Evolutionary conservation across 2,113 vertebrate genomes (phyloP), one percentile per base, ranked within the genome.

Genomic region (Oxygymnocypris stewartii): DNA sequence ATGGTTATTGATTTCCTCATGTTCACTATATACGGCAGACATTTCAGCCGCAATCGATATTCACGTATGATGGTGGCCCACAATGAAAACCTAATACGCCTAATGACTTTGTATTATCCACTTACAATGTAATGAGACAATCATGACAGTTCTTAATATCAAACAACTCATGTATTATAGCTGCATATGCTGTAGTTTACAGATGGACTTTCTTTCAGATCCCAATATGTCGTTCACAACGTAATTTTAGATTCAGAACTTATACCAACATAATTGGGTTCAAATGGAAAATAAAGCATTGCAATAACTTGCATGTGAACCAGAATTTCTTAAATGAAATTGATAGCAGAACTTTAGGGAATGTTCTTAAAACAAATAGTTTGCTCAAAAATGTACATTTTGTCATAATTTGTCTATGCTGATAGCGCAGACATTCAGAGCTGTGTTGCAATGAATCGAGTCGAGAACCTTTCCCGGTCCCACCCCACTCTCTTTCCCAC

Each of bases 1-100:
- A 87, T 87, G 76, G 67, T 84, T 90, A 88, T 90, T 87, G 89
- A 90, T 90, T 87, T 86, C 69, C 78, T 42, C 18, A 14, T 76
- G 79, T 80, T 80, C 75, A 63, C 63, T 80, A 75, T 77, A 84
- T 80, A 79, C 47, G 8, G 25, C 82, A 85, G 81, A 59, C 87
- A n/a, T 86, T 83, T 78, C 81, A 84, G 86, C 79, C 25, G 31
- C 87, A 76, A 84, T 90, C 89, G 57, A 87, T 90, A 87, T 9
- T 57, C 28, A 28, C 40, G 76, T 77, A 76, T 84, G 67, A 54
- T 80, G 61, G 61, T 69, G 44, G 59, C 31, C n/a, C 63, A 86
- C 77, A 75, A 44, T 87, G 81, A 84, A 87, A 86, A 80, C 82
- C 71, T 88, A 74, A 65, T 79, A 80, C 20, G 25, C 42, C 28